Base-by-base conservation (phyloP, 2,113 vertebrate genomes). In the Rhinoderma darwinii region DNA sequence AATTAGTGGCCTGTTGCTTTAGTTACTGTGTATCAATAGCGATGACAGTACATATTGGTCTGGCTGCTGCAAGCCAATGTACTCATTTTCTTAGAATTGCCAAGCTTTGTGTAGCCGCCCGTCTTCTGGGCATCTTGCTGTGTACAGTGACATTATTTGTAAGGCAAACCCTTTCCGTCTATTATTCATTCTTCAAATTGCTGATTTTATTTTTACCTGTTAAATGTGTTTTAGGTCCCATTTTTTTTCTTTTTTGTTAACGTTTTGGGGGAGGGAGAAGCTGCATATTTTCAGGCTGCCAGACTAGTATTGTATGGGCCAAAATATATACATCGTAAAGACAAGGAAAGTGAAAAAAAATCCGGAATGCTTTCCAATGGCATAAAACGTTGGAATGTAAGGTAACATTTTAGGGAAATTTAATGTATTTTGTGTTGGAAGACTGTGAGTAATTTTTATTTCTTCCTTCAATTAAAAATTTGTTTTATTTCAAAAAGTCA, bases 261-360 rank as follows among this genome's bases (percentile, higher is more conserved):
- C 54, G 1, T 59, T n/a, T n/a, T n/a, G n/a, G n/a, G n/a, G n/a
- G n/a, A n/a, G n/a, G n/a, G n/a, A n/a, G 12, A 37, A 54, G 15
- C 66, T 54, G 35, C 61, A 84, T 39, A 72, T 74, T 84, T 86
- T 79, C 9, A 82, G 22, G 77, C 44, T 61, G 63, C 85, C 85
- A 86, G 84, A 86, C n/a, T 68, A 56, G 44, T 70, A 72, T 72
- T 54, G 30, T 37, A 41, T 32, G 44, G 75, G 84, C 84, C 76
- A 86, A 86, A 80, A 79, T 80, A 80, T 72, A 86, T 86, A 86
- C 66, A 86, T 86, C 61, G 76, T 86, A 80, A 80, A 81, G 59
- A 84, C 18, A 59, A 37, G 35, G 66, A 84, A 39, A 84, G 50
- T 7, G 32, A 84, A 84, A 80, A 82, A 78, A 86, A 82, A 82